Conservation (phyloP, 2,888 invertebrate genomes). For the Leptinotarsa juncta region DNA sequence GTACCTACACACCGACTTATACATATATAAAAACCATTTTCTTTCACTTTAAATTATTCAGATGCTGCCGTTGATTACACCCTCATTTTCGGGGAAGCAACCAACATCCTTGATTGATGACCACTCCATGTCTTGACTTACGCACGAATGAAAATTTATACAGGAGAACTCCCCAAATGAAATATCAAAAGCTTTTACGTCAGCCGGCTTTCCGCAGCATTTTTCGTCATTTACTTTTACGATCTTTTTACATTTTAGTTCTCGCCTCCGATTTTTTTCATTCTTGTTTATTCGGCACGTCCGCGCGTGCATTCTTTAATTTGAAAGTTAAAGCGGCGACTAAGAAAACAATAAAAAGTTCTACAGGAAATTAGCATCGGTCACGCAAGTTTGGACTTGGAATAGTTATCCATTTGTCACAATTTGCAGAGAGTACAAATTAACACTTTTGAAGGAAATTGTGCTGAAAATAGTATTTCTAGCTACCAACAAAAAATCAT, state of each 20-base stretch:
- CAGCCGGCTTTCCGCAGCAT: background rate
- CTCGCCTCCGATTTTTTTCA: conserved; percentile 12
- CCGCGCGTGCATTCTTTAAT: conserved; percentile 9
- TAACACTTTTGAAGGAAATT: background rate
- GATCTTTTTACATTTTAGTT: conserved; percentile 1
- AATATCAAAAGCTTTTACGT: conserved; percentile 1
- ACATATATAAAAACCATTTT: background rate
- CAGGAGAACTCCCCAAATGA: background rate
- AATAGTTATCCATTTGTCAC: conserved; percentile 12
- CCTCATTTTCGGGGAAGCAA: background rate
- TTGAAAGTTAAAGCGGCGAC: conserved; percentile 21
- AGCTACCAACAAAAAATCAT: no score
- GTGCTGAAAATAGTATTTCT: background rate
- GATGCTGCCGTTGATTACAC: background rate
- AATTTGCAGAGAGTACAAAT: background rate
- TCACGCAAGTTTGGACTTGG: conserved; percentile 19
- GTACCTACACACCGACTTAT: no score
- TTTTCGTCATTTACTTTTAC: conserved; percentile 14
- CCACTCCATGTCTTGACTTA: background rate
- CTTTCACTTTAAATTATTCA: background rate
- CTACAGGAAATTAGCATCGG: conserved; percentile 23
- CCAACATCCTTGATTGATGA: conserved; percentile 1
- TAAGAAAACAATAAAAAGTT: conserved; percentile 16
- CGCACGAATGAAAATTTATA: conserved; percentile 13
- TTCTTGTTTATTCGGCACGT: conserved; percentile 7